These are phyloP conservation scores for Larimichthys crocea DNA, from an alignment of 2,113 vertebrate genomes.

Conservation along the genomic window DNA sequence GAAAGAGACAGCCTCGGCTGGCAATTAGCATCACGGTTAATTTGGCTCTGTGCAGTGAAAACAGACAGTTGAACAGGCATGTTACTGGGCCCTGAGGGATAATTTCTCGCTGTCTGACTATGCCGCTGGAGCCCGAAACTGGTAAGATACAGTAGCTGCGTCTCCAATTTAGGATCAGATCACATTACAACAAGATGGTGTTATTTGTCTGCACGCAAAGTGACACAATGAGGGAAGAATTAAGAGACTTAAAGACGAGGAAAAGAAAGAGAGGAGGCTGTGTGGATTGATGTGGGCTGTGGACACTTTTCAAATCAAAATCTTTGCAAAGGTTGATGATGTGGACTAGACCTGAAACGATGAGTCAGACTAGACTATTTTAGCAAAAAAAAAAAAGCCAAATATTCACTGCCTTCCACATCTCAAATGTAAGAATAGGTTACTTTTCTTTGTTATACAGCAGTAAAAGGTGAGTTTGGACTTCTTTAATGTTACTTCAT, in stretches of 20 bases:
- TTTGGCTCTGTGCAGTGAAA: conserved; percentile 46
- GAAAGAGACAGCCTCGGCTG: conserved; percentile 21
- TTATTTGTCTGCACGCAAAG: conserved; percentile 13
- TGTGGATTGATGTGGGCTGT: not conserved
- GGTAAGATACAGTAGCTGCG: not conserved
- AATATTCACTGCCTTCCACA: not conserved
- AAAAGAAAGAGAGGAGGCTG: conserved; percentile 1
- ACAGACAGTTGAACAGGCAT: conserved; percentile 37
- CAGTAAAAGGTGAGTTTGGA: too few relatives aligned
- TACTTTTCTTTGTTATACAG: not conserved
- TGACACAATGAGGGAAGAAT: not conserved
- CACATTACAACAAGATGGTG: conserved; percentile 8
- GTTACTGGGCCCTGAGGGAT: conserved; percentile 37
- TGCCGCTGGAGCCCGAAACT: conserved; percentile 4
- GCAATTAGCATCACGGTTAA: conserved; percentile 61
- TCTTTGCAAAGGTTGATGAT: too few relatives aligned
- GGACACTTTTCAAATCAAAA: too few relatives aligned
- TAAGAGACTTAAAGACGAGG: not conserved
- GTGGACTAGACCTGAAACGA: not conserved
- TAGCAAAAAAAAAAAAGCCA: not conserved
- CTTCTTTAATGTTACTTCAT: too few relatives aligned
- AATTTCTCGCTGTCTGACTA: conserved; percentile 2
- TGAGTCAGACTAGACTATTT: not conserved
- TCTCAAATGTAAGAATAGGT: not conserved
- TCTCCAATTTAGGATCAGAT: conserved; percentile 27